Percentiles rank a stretch among this genome's conserved stretches.
Evolutionary conservation across 2,113 vertebrate genomes (phyloP).

Genomic region (Anolis carolinensis): DNA sequence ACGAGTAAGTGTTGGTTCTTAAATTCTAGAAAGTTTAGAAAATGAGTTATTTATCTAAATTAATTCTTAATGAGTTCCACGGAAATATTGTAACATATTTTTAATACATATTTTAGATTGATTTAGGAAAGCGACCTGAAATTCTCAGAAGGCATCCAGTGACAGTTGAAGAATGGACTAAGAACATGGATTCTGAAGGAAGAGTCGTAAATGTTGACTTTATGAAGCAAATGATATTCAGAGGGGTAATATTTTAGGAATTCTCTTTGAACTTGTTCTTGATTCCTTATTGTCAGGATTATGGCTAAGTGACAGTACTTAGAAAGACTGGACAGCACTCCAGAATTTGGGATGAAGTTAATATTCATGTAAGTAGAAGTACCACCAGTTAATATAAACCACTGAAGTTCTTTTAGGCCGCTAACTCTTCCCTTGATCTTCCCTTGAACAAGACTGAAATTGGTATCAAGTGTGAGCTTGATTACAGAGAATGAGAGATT

Average conservation of each 20-base stretch:
- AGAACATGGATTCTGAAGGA: conserved; percentile 88
- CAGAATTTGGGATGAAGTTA: background rate
- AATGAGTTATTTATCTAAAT: background rate
- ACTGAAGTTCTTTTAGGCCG: background rate
- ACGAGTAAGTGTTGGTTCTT: conserved; percentile 81
- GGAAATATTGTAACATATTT: background rate
- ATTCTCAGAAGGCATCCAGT: conserved; percentile 86
- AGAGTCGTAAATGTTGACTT: conserved; percentile 79
- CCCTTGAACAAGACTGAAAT: no score
- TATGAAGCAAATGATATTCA: conserved; percentile 88
- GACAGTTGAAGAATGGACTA: conserved; percentile 84
- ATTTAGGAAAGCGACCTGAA: conserved; percentile 86
- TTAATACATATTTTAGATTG: conserved; percentile 78
- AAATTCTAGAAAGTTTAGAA: background rate
- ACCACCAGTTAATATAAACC: background rate
- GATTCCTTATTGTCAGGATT: background rate
- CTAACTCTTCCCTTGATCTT: background rate
- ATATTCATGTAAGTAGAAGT: background rate
- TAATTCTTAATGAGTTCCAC: background rate
- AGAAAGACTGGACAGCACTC: background rate
- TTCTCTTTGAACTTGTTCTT: background rate
- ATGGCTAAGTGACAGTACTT: background rate
- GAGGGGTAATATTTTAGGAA: conserved; percentile 81
- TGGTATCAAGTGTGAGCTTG: no score
- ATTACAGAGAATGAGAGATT: no score